These are phyloP conservation scores for Lepidurus couesii DNA, from an alignment of 1,140 invertebrate species.

Conservation along the genomic window DNA sequence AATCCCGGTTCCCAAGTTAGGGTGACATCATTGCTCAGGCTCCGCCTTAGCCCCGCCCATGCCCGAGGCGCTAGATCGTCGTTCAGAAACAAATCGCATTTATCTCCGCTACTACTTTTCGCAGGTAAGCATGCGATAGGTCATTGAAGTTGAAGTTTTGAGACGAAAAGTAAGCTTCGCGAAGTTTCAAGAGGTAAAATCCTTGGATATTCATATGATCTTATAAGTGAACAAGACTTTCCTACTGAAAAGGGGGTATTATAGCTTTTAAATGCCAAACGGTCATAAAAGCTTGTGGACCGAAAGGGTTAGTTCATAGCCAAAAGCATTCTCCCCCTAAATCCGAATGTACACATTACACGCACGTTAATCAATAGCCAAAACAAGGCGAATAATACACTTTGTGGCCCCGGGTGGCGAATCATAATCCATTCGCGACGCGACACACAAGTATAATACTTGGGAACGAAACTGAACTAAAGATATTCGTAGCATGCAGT, in stretches of 20 bases:
- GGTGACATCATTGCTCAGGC: too few relatives aligned
- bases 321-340: background rate
- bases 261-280: background rate
- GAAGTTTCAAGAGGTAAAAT: background rate
- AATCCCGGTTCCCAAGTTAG: too few relatives aligned
- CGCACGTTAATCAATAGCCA: constrained; percentile 14
- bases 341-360: background rate
- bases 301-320: background rate
- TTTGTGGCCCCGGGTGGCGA: background rate
- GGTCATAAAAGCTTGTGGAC: constrained; percentile 10
- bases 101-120: too few relatives aligned
- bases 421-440: background rate
- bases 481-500: background rate
- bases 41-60: too few relatives aligned
- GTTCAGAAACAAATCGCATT: too few relatives aligned
- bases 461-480: background rate
- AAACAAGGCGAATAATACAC: background rate
- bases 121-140: too few relatives aligned
- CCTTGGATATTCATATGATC: background rate
- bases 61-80: too few relatives aligned
- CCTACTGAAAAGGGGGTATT: background rate
- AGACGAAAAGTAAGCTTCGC: too few relatives aligned
- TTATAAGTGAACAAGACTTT: background rate
- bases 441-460: background rate
- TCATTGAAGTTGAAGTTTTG: too few relatives aligned